These are phyloP conservation scores for Trididemnum nubilum DNA, from an alignment of 23 tunicate species.

Conservation along the genomic window DNA sequence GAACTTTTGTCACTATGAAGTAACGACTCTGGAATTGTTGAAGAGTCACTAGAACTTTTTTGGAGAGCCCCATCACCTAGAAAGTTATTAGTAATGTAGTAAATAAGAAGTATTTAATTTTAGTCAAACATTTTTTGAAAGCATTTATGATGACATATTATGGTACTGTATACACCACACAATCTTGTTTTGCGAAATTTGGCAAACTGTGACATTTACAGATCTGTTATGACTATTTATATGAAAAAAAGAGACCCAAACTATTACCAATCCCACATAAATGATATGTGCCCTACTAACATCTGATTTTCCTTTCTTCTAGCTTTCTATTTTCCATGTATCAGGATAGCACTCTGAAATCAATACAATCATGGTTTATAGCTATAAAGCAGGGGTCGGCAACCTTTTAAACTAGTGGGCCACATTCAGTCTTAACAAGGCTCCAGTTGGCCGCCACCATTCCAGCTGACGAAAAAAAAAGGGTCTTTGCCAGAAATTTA, in stretches of 20 bases:
- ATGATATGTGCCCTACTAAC: not conserved
- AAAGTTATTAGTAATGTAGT: not conserved
- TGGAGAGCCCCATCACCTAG: not conserved
- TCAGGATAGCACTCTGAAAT: not conserved
- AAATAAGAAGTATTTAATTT: too few species aligned
- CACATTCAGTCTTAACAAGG: too few species aligned
- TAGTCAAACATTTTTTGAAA: not conserved
- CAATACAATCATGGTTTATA: too few species aligned
- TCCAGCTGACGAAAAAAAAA: too few species aligned
- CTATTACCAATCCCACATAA: not conserved
- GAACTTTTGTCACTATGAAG: not conserved
- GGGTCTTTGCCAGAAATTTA: too few species aligned
- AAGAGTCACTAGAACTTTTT: not conserved
- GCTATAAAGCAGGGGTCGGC: too few species aligned
- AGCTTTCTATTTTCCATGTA: not conserved
- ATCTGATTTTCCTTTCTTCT: not conserved
- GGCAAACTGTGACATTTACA: not conserved
- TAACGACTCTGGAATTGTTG: not conserved
- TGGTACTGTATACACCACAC: constrained; percentile 3
- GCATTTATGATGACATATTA: not conserved
- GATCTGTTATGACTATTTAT: not conserved
- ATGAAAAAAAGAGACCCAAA: not conserved
- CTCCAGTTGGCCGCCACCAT: too few species aligned
- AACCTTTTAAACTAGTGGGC: too few species aligned
- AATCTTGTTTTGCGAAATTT: not conserved